Conservation (phyloP, 37 sponge, comb jelly and placozoan genomes). For the Petrosia ficiformis region DNA sequence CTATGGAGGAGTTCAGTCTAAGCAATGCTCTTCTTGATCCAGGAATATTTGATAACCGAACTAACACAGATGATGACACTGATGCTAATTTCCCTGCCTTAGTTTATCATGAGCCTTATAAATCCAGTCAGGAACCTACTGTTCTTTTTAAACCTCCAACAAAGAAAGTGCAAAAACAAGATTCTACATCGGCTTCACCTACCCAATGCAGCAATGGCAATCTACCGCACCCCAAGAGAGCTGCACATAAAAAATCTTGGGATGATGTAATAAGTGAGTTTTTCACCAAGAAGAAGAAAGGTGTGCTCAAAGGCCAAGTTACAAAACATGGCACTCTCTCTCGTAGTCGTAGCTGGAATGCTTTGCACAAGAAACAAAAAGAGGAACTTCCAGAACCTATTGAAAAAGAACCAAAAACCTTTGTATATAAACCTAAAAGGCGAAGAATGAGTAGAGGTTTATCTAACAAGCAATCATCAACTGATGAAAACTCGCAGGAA, state of each 20-base stretch:
- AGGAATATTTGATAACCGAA: neutral
- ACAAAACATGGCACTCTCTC: neutral
- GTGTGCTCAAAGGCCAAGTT: neutral
- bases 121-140: neutral
- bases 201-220: too few species aligned
- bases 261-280: neutral
- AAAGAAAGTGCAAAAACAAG: neutral
- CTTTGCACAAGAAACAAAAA: neutral
- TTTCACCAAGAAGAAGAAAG: neutral
- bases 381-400: neutral
- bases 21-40: neutral
- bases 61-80: neutral
- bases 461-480: neutral
- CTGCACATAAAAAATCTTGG: neutral
- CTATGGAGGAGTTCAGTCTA: neutral
- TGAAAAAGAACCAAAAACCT: neutral
- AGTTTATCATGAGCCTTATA: neutral
- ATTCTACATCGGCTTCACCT: neutral
- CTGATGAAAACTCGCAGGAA: neutral
- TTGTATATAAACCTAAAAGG: constrained; percentile 2
- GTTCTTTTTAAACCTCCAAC: constrained; percentile 1
- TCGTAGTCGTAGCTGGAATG: neutral
- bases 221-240: too few species aligned
- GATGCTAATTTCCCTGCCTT: neutral
- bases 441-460: neutral